These are phyloP conservation scores for Rafetus swinhoei DNA, from an alignment of 2,113 vertebrate species.

Conservation along the genomic window DNA sequence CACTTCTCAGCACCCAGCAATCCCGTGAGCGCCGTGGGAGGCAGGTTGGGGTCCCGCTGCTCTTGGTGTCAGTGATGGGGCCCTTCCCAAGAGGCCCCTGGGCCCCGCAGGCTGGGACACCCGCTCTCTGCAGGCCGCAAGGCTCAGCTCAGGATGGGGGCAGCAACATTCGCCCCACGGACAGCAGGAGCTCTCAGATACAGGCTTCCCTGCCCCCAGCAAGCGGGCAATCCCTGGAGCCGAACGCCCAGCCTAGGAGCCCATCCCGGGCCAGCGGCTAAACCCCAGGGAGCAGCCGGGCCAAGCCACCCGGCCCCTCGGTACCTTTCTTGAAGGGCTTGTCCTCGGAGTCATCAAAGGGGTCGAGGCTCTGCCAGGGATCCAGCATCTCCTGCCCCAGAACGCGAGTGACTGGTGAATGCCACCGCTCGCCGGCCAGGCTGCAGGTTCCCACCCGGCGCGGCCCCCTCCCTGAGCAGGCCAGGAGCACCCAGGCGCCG, in stretches of 20 bases:
- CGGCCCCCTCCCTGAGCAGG: neutral
- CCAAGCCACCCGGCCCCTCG: accelerated
- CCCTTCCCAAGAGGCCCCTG: neutral
- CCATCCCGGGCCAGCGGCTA: neutral
- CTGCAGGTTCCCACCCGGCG: accelerated
- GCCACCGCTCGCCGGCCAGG: neutral
- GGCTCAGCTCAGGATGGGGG: neutral
- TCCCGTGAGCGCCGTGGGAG: neutral
- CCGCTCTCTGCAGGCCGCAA: accelerated
- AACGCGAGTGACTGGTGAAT: accelerated
- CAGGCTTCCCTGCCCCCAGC: neutral
- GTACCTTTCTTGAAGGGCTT: constrained; percentile 86
- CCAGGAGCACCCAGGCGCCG: accelerated
- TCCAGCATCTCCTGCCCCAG: constrained; percentile 75
- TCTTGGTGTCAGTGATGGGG: neutral
- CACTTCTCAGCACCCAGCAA: neutral
- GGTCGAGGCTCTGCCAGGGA: constrained; percentile 86
- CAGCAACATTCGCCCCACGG: neutral
- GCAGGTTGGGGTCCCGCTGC: too few species aligned
- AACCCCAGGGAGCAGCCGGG: accelerated
- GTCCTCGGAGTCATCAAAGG: constrained; percentile 76
- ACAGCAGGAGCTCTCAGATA: neutral
- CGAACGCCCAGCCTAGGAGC: too few species aligned
- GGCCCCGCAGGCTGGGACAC: neutral
- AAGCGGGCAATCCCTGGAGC: too few species aligned